A percentile compares a stretch with the other conserved stretches of the same genome.
Conservation (phyloP, 2,113 vertebrate genomes). For the Notechis scutatus region DNA sequence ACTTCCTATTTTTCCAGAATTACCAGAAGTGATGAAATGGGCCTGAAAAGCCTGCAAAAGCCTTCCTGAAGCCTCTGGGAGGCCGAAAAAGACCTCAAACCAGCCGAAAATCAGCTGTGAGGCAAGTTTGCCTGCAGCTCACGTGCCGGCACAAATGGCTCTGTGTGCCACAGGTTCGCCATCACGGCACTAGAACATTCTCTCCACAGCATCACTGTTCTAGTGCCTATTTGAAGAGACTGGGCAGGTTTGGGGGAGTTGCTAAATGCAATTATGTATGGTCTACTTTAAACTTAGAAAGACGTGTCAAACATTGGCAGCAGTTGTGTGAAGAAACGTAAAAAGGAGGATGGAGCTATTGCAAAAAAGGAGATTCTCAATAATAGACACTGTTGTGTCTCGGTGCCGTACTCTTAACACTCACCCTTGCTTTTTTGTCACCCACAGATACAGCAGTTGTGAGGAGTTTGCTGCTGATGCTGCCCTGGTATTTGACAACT, state of each 20-base stretch:
- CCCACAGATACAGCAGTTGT: slow-evolving; percentile 84
- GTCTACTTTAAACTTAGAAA: background rate
- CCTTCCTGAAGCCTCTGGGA: too few relatives aligned
- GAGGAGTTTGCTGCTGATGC: slow-evolving; percentile 90
- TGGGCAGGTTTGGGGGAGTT: background rate
- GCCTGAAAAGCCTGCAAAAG: too few relatives aligned
- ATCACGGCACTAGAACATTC: too few relatives aligned
- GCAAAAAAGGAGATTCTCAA: background rate
- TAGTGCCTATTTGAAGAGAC: background rate
- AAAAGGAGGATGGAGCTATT: background rate
- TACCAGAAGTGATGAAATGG: too few relatives aligned
- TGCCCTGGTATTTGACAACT: slow-evolving; percentile 89
- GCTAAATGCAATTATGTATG: background rate
- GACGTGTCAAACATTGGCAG: background rate
- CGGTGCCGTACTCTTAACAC: background rate
- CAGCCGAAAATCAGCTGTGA: too few relatives aligned
- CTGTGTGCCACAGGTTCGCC: too few relatives aligned
- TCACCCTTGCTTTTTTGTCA: background rate
- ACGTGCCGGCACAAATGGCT: too few relatives aligned
- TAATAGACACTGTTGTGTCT: background rate
- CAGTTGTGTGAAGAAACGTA: background rate
- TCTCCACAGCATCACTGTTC: too few relatives aligned
- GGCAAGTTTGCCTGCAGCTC: too few relatives aligned
- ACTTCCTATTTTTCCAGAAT: too few relatives aligned
- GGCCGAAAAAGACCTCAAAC: too few relatives aligned